A percentile compares a stretch with the other conserved stretches of the same genome.
phyloP scores from a whole-genome alignment of 2,113 vertebrate species.

The Nothoprocta perdicaria region DNA sequence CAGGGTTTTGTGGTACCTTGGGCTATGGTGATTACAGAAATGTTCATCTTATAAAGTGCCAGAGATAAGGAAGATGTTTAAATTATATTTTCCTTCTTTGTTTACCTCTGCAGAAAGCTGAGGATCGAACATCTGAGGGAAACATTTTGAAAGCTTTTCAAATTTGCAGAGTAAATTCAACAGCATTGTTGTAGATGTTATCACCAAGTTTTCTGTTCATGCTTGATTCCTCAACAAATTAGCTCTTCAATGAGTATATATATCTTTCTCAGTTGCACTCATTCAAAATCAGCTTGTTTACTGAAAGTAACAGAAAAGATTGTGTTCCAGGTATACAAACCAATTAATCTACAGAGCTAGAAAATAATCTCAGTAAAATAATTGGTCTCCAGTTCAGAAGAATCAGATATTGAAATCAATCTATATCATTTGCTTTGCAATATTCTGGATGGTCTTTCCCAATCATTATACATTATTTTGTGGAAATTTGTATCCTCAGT shows the following conservation, averaged over 20 bases:
- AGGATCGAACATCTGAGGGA: conserved; percentile 17
- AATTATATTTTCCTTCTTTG: conserved; percentile 24
- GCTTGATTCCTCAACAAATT: conserved; percentile 43
- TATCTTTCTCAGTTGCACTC: conserved; percentile 12
- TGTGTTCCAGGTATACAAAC: conserved; percentile 9
- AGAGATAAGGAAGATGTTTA: conserved; percentile 34
- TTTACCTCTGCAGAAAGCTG: conserved; percentile 33
- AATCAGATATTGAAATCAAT: background rate
- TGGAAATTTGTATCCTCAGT: background rate
- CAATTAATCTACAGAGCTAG: background rate
- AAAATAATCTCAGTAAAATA: conserved; percentile 22
- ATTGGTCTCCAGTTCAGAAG: background rate
- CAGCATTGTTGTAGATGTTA: background rate
- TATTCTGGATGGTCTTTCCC: background rate
- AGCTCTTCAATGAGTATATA: conserved; percentile 18
- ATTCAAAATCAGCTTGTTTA: background rate
- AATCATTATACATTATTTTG: background rate
- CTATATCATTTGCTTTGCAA: background rate
- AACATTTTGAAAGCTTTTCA: conserved; percentile 29
- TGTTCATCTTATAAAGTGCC: conserved; percentile 21
- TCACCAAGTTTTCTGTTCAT: background rate
- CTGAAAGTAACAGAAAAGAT: conserved; percentile 17
- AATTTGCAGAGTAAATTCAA: conserved; percentile 45
- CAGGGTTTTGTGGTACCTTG: background rate
- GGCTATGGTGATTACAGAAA: conserved; percentile 27